These are phyloP conservation scores for Drosophila neocordata DNA, from an alignment of 1,140 invertebrate species.

Conservation along the genomic window DNA sequence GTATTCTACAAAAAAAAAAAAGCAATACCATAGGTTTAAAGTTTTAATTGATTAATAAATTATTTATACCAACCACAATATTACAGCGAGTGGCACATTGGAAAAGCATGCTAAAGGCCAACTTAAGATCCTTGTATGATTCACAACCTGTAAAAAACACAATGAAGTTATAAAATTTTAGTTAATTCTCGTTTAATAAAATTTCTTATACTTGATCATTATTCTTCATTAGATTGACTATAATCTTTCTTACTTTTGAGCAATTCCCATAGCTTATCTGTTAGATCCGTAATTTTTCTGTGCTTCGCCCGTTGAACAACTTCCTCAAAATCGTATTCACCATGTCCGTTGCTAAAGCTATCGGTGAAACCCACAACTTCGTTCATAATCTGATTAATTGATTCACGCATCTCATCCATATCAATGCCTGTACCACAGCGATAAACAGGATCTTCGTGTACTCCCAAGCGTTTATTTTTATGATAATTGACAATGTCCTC, in stretches of 20 bases:
- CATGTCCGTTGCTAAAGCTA: slow-evolving; percentile 24
- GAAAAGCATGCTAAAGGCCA: slow-evolving; percentile 72
- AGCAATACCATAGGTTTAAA: not conserved
- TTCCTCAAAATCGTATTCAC: slow-evolving; percentile 66
- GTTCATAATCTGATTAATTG: slow-evolving; percentile 67
- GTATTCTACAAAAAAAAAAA: slow-evolving; percentile 60
- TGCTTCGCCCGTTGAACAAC: slow-evolving; percentile 62
- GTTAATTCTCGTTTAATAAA: no score
- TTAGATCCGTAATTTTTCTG: slow-evolving; percentile 64
- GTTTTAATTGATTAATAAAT: no score
- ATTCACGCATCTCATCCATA: slow-evolving; percentile 70
- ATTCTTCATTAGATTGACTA: no score
- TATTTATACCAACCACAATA: slow-evolving; percentile 63
- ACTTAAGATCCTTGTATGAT: slow-evolving; percentile 73
- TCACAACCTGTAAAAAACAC: slow-evolving; percentile 48
- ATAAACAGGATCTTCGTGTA: slow-evolving; percentile 48
- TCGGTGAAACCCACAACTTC: slow-evolving; percentile 63
- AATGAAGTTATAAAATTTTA: no score
- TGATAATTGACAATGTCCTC: slow-evolving; percentile 72
- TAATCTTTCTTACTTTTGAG: slow-evolving; percentile 53
- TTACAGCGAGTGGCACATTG: slow-evolving; percentile 76
- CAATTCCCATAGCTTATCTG: slow-evolving; percentile 79
- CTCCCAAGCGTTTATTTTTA: slow-evolving; percentile 34
- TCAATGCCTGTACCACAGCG: slow-evolving; percentile 73
- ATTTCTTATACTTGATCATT: no score